These are phyloP conservation scores for Cossypha polioptera DNA, from an alignment of 2,797 vertebrate genomes.

Conservation along the genomic window DNA sequence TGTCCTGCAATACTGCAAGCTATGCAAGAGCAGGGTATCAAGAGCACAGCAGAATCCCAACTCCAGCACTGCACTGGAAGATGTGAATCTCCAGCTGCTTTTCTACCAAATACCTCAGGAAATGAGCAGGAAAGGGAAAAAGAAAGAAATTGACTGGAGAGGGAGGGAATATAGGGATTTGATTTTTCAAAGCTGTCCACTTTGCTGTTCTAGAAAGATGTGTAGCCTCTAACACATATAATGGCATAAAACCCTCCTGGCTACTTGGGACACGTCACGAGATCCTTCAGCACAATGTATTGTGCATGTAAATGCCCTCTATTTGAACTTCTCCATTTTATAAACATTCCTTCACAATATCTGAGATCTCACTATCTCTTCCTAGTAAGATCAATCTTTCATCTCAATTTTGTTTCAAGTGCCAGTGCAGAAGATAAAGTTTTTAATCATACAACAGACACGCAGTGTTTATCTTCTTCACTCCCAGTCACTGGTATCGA, in stretches of 20 bases:
- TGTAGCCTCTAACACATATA: neutral
- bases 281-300: neutral
- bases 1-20: neutral
- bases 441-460: neutral
- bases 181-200: neutral
- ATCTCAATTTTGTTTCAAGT: neutral
- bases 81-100: neutral
- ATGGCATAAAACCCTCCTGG: neutral
- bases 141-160: neutral
- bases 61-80: neutral
- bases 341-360: neutral
- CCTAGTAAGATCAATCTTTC: neutral
- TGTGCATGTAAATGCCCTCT: neutral
- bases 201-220: neutral
- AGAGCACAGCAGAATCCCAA: neutral
- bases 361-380: neutral
- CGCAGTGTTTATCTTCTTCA: neutral
- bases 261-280: neutral
- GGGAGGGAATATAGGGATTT: neutral
- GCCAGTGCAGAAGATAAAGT: neutral
- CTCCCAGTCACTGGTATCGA: neutral
- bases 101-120: accelerated
- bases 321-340: neutral
- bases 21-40: neutral
- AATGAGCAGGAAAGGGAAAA: neutral